Evolutionary conservation across 1,140 invertebrate genomes (phyloP), one percentile per base, ranked within the genome.

Genomic region (Leptonema lineaticorne): DNA sequence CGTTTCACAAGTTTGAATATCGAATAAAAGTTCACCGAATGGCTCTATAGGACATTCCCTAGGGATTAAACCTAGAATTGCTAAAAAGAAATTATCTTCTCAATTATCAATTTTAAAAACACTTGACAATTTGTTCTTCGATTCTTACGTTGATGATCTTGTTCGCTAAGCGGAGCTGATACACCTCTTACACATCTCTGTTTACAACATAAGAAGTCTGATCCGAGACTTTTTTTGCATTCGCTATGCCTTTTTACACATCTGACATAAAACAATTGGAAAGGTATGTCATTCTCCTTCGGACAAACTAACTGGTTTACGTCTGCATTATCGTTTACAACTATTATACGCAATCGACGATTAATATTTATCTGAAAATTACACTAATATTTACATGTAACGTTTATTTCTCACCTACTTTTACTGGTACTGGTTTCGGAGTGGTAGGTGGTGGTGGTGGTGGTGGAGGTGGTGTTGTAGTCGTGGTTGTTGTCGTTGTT

Each of bases 21-120:
- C 85, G 74, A 85, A 86, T 62, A 88, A 81, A 16, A 88, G 76
- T 77, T 90, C 88, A 0, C 87, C 85, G 27, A 90, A 77, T 11
- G 87, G 86, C 65, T 85, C 78, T 14, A 77, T 74, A 0, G 89
- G 88, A 73, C 89, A 90, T 70, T 86, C 85, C 18, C 87, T 80
- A 1, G 87, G 85, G 37, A 88, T 85, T 8, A 89, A 75, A 2
- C 88, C 87, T 57, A 89, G 78, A 16, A 89, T 78, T 1, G 88
- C 88, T 87, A 76, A 67, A 79, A 79, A 48, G 62, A 59, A n/a
- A n/a, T n/a, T 8, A 41, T 6, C 16, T 27, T 28, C 16, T 50
- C 28, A 9, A 30, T 27, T n/a, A 63, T 48, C n/a, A 69, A 53
- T 29, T 68, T 56, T 46, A 67, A 59, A 71, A 68, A 63, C 64